phyloP scores from a whole-genome alignment of 2,113 vertebrate genomes.

The Chaetura pelagica region DNA sequence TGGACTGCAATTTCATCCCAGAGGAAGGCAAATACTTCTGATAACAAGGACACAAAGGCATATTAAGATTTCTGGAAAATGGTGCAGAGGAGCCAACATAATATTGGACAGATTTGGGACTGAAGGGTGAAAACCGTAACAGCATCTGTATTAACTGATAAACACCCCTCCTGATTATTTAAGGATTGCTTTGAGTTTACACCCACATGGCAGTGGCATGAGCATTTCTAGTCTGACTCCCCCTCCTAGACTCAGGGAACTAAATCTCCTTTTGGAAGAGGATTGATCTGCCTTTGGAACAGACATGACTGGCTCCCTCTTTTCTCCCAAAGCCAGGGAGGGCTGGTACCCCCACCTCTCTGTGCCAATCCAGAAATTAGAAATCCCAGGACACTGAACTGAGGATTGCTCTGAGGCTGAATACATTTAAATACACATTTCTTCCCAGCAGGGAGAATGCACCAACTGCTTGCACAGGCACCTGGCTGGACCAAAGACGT shows the following conservation, averaged over 20 bases:
- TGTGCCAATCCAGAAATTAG: background rate
- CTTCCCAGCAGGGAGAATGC: accelerated
- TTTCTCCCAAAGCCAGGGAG: background rate
- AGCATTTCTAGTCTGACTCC: background rate
- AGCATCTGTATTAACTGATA: background rate
- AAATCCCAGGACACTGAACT: background rate
- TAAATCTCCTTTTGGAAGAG: background rate
- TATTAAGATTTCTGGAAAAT: background rate
- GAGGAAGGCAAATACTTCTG: background rate
- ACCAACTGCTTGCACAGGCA: background rate
- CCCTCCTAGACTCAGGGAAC: background rate
- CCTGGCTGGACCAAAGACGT: background rate
- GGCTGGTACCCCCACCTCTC: background rate
- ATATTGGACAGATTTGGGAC: background rate
- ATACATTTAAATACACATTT: background rate
- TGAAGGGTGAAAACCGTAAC: background rate
- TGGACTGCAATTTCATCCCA: background rate
- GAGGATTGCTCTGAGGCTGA: background rate
- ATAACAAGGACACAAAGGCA: background rate
- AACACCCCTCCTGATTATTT: background rate
- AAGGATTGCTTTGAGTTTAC: background rate
- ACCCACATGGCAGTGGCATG: too few species aligned
- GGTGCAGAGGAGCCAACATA: background rate
- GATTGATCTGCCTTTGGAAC: background rate
- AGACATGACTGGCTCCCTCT: background rate